Conservation (phyloP, 2,113 vertebrate genomes). For the Phodopus roborovskii region DNA sequence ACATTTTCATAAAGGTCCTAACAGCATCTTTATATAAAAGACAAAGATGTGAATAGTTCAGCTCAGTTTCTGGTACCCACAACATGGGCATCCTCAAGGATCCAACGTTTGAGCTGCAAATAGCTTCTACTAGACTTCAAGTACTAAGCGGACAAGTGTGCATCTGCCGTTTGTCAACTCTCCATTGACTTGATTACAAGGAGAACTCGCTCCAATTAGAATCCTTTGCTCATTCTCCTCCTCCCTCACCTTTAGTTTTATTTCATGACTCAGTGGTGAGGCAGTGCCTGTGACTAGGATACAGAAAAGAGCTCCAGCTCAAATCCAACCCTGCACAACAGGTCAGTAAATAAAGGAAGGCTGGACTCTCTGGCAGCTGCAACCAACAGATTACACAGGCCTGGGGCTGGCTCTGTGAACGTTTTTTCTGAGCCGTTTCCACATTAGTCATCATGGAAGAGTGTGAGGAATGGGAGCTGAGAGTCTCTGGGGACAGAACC, state of each 20-base stretch:
- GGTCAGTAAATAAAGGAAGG: not conserved
- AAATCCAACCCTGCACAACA: not conserved
- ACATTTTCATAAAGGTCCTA: not conserved
- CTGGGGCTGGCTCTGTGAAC: not conserved
- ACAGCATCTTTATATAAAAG: not conserved
- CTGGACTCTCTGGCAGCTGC: not conserved
- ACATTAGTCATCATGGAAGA: not conserved
- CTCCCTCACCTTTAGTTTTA: not conserved
- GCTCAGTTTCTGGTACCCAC: not conserved
- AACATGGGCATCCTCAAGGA: not conserved
- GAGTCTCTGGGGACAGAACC: not conserved
- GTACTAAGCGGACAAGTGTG: not conserved
- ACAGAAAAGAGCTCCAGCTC: not conserved
- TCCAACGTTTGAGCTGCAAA: not conserved
- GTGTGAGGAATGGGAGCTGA: not conserved
- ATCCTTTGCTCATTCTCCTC: not conserved
- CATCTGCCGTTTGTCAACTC: not conserved
- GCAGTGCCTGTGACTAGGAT: not conserved
- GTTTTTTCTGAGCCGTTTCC: slow-evolving; percentile 33
- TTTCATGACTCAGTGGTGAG: not conserved
- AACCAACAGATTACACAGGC: not conserved
- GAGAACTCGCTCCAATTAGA: not conserved
- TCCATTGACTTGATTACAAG: not conserved
- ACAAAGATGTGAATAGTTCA: not conserved
- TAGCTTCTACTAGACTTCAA: not conserved